These are phyloP conservation scores for Larimichthys polyactis DNA, from an alignment of 2,113 vertebrate genomes.

Conservation along the genomic window DNA sequence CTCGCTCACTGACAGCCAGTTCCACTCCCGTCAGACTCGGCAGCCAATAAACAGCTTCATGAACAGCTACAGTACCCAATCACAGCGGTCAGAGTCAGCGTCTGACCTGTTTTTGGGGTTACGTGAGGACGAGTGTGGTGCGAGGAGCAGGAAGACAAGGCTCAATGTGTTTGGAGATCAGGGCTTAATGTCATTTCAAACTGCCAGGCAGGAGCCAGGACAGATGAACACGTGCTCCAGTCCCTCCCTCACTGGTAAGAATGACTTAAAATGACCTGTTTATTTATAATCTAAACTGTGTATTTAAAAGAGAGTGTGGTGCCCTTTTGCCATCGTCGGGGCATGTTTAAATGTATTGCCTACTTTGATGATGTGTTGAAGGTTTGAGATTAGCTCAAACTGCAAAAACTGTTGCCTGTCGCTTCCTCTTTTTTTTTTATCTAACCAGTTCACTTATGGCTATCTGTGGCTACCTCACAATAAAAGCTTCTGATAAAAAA, in stretches of 20 bases:
- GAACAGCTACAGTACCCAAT: constrained; percentile 91
- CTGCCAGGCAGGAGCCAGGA: constrained; percentile 87
- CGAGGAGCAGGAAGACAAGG: constrained; percentile 89
- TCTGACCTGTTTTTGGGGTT: constrained; percentile 89
- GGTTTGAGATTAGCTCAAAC: constrained; percentile 42
- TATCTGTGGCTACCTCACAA: not conserved
- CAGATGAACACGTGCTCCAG: constrained; percentile 85
- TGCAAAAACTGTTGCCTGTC: not conserved
- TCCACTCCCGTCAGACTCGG: constrained; percentile 90
- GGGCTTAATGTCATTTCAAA: constrained; percentile 92
- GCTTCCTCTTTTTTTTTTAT: constrained; percentile 12
- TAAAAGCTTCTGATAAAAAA: constrained; percentile 19
- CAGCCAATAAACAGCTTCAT: constrained; percentile 88
- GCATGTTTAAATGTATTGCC: constrained; percentile 15
- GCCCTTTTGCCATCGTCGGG: not conserved
- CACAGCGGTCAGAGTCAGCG: constrained; percentile 80
- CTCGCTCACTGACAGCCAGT: constrained; percentile 92
- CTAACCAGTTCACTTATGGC: constrained; percentile 11
- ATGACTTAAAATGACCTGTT: constrained; percentile 30
- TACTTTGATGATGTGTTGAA: constrained; percentile 38
- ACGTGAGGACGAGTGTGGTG: constrained; percentile 85
- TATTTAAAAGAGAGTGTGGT: constrained; percentile 13
- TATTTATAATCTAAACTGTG: not conserved
- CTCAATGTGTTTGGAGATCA: constrained; percentile 94
- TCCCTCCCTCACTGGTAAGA: constrained; percentile 89